Evolutionary conservation across 2,113 vertebrate genomes (phyloP), one percentile per base, ranked within the genome.

Genomic region (Pseudolaguvia tuberculata): DNA sequence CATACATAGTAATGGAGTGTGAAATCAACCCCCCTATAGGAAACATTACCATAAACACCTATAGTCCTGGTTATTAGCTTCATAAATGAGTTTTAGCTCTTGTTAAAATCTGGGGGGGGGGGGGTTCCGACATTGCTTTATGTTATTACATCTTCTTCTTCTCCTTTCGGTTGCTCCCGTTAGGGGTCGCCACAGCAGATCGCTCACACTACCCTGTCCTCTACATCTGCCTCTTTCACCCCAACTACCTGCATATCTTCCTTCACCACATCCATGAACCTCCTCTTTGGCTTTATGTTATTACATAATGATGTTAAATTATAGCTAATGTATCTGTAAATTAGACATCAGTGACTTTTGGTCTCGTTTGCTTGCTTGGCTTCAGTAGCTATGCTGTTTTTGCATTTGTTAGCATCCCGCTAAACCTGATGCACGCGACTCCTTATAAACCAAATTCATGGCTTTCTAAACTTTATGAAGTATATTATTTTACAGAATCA

Each of bases 341-440:
- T n/a, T n/a, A 29, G 18, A 68, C 65, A 50, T 67, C 63, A 66
- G 45, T 45, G 13, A 18, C 27, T 53, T 68, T 68, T 25, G 21
- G 29, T 67, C 45, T 67, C 45, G 10, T 67, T 5, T 20, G 50
- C 53, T 53, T 20, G 67, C 50, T 70, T 53, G 67, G 50, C 50
- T 70, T 70, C 29, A 35, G 67, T 70, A 53, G 25, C 66, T 31
- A n/a, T 20, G n/a, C 29, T 53, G 18, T 25, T 53, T n/a, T 1
- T 35, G 67, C 13, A 5, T 35, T 39, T 53, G 29, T 3, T 39
- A 70, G 67, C 67, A 15, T 53, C 27, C 31, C 67, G 17, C 50
- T 70, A 53, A n/a, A 53, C 29, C 53, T 17, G 27, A 53, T 35
- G 12, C 27, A 31, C 3, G 2, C 10, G 2, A 31, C 66, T 31